Conservation (phyloP, 2,113 vertebrate species). For the Pao palembangensis region DNA sequence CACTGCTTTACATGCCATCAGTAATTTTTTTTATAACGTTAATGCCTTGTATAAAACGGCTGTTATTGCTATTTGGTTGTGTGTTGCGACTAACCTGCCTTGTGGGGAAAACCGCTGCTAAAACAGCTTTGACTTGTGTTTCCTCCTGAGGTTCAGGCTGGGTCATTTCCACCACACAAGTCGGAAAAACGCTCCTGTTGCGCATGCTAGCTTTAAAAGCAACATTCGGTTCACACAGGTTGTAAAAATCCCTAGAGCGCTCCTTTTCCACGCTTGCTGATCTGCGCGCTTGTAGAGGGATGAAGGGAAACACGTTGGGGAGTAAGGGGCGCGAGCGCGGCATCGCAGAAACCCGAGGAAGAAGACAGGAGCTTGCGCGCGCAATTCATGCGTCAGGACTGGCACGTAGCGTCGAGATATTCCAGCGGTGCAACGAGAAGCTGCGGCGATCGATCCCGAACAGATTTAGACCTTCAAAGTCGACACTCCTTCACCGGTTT, state of each 20-base stretch:
- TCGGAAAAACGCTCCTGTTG: slow-evolving; percentile 27
- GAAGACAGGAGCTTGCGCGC: background rate
- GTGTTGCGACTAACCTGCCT: slow-evolving; percentile 29
- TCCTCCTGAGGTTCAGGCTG: slow-evolving; percentile 21
- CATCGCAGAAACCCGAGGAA: slow-evolving; percentile 9
- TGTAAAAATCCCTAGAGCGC: slow-evolving; percentile 40
- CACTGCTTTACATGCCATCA: slow-evolving; percentile 1
- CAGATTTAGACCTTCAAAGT: slow-evolving; percentile 44
- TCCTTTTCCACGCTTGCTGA: slow-evolving; percentile 41
- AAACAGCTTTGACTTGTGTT: slow-evolving; percentile 34
- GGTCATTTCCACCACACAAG: slow-evolving; percentile 26
- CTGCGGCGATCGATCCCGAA: slow-evolving; percentile 27
- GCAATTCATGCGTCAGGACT: background rate
- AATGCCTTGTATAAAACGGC: slow-evolving; percentile 37
- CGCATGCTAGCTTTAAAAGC: slow-evolving; percentile 36
- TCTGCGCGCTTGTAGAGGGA: slow-evolving; percentile 31
- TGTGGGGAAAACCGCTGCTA: slow-evolving; percentile 20
- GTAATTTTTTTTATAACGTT: slow-evolving; percentile 50
- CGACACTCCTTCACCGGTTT: slow-evolving; percentile 29
- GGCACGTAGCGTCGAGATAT: background rate
- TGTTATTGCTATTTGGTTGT: slow-evolving; percentile 55
- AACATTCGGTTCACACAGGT: slow-evolving; percentile 19
- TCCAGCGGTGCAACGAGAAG: slow-evolving; percentile 10
- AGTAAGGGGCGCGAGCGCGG: slow-evolving; percentile 10
- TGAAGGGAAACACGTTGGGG: slow-evolving; percentile 13